Base-by-base conservation (phyloP, 2,888 invertebrate genomes). In the Orthonychiurus folsomi region DNA sequence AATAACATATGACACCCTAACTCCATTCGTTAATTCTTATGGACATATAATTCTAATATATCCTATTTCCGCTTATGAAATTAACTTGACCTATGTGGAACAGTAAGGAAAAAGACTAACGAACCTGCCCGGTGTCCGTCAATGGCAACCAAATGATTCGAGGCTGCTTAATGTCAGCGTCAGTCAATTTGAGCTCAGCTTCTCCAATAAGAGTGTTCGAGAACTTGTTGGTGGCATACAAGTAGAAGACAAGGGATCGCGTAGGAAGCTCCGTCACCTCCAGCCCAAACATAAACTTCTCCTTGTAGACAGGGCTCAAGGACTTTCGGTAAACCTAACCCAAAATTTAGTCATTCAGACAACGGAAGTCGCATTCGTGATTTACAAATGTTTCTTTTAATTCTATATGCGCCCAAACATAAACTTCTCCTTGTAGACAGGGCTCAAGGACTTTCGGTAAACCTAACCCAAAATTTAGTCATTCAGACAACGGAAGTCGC, bases 381-480 rank as follows among this genome's bases (percentile, higher is more conserved):
- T n/a, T n/a, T n/a, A n/a, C n/a, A n/a, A n/a, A n/a, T n/a, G n/a
- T n/a, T n/a, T n/a, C n/a, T n/a, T n/a, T n/a, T n/a, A n/a, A n/a
- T n/a, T n/a, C n/a, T n/a, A n/a, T n/a, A n/a, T n/a, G n/a, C n/a
- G 77, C 27, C 78, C 79, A 67, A 82, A 88, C 68, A 86, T 79
- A 75, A 89, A 88, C 64, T 86, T 83, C 75, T 89, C 89, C 74
- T 88, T 87, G 76, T 85, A 89, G 64, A 85, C 83, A 0, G 89
- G 89, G 66, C 85, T 85, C 64, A 82, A 81, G 1, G 85, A 83
- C 66, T 83, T 81, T 69, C 83, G 81, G 72, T 86, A 86, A 54
- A 88, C 77, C 82, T 82, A 74, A 21, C n/a, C n/a, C n/a, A n/a
- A n/a, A n/a, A n/a, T n/a, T n/a, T n/a, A n/a, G n/a, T n/a, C n/a